Conservation (phyloP, 2,888 invertebrate genomes). For the Onchidella celtica region DNA sequence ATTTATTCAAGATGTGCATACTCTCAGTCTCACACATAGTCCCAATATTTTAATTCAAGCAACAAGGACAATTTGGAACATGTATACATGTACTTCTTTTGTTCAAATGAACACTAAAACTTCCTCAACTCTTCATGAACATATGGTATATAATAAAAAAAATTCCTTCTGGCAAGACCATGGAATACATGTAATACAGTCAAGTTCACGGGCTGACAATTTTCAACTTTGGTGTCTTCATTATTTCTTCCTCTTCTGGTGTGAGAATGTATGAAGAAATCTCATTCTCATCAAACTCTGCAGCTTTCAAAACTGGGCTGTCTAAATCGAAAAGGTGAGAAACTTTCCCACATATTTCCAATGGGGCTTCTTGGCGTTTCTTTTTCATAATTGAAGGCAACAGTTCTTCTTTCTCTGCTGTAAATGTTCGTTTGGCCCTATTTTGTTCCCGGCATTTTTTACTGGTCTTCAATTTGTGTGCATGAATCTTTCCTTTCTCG, state of each 20-base stretch:
- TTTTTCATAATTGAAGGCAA: conserved; percentile 15
- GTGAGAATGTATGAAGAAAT: conserved; percentile 29
- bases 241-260: conserved; percentile 20
- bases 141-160: too few relatives aligned
- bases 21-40: too few relatives aligned
- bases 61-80: too few relatives aligned
- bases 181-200: too few relatives aligned
- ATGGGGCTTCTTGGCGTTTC: neutral
- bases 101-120: too few relatives aligned
- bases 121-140: too few relatives aligned
- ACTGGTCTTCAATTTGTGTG: neutral
- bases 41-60: too few relatives aligned
- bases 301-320: conserved; percentile 12
- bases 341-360: neutral
- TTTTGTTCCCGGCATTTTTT: neutral
- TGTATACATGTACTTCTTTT: too few relatives aligned
- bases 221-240: conserved; percentile 3
- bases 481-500: neutral
- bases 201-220: too few relatives aligned
- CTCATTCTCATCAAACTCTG: conserved; percentile 39
- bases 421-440: too few relatives aligned
- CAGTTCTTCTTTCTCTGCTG: neutral
- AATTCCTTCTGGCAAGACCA: too few relatives aligned
- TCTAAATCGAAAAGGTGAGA: conserved; percentile 15
- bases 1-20: too few relatives aligned